Percentiles rank a stretch among this genome's conserved stretches.
phyloP scores from a whole-genome alignment of 2,113 vertebrate genomes.

The Copsychus sechellarum region DNA sequence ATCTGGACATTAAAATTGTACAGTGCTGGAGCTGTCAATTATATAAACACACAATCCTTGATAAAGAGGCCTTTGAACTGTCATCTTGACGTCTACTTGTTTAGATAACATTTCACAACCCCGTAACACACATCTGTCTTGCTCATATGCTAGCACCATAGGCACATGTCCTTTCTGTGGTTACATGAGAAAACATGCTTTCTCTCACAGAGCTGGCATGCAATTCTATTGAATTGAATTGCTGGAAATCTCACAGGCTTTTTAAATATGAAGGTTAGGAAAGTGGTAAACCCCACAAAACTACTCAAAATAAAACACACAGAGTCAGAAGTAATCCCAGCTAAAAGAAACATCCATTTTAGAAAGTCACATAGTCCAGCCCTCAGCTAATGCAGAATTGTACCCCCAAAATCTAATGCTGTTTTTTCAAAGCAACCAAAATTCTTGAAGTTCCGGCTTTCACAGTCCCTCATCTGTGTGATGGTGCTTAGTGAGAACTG shows the following conservation, averaged over 20 bases:
- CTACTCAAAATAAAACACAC: background rate
- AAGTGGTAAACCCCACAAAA: background rate
- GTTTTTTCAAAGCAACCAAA: background rate
- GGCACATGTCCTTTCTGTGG: background rate
- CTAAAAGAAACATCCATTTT: background rate
- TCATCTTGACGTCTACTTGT: background rate
- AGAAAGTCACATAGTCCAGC: accelerated
- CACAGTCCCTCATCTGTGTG: background rate
- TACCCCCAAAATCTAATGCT: background rate
- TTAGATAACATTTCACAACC: background rate
- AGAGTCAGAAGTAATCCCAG: background rate
- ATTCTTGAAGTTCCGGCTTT: background rate
- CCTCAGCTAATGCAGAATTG: background rate
- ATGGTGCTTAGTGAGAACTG: background rate
- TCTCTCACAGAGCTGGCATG: background rate
- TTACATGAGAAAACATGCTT: background rate
- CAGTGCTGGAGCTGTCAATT: background rate
- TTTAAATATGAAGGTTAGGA: background rate
- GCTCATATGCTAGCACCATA: background rate
- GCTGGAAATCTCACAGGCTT: background rate
- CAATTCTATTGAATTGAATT: background rate
- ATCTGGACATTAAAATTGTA: background rate
- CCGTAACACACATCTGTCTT: background rate
- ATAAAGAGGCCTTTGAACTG: background rate
- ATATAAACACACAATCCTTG: background rate